phyloP scores from a whole-genome alignment of 1,140 invertebrate species.

The Mamestra configurata region DNA sequence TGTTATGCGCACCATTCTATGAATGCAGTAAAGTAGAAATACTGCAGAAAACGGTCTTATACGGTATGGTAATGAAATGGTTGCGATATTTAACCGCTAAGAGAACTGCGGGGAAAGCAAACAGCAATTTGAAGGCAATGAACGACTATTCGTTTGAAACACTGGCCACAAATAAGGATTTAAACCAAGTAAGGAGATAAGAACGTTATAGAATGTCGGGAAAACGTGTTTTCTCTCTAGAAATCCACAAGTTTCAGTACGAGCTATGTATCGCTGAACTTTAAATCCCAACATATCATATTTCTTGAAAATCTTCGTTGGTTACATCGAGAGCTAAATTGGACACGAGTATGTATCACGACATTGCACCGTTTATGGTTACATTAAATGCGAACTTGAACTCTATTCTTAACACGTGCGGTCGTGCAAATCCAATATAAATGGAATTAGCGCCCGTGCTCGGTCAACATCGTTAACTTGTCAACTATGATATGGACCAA shows the following conservation, averaged over 20 bases:
- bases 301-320: neutral
- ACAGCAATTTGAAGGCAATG: conserved; percentile 20
- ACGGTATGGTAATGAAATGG: conserved; percentile 47
- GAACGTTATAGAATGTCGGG: neutral
- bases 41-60: conserved; percentile 42
- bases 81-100: conserved; percentile 25
- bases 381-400: conserved; percentile 26
- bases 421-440: conserved; percentile 62
- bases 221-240: neutral
- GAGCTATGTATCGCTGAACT: neutral
- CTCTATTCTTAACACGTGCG: conserved; percentile 47
- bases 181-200: conserved; percentile 13
- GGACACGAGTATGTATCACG: conserved; percentile 23
- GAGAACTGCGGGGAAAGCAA: conserved; percentile 10
- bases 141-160: neutral
- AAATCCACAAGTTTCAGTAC: neutral
- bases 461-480: conserved; percentile 50
- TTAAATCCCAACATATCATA: conserved; percentile 1
- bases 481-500: conserved; percentile 38
- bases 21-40: conserved; percentile 31
- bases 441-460: conserved; percentile 54
- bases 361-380: conserved; percentile 30
- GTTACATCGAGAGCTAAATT: neutral
- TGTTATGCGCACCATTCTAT: conserved; percentile 49
- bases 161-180: neutral